Conservation (phyloP, 2,113 vertebrate genomes). For the Delphinapterus leucas region DNA sequence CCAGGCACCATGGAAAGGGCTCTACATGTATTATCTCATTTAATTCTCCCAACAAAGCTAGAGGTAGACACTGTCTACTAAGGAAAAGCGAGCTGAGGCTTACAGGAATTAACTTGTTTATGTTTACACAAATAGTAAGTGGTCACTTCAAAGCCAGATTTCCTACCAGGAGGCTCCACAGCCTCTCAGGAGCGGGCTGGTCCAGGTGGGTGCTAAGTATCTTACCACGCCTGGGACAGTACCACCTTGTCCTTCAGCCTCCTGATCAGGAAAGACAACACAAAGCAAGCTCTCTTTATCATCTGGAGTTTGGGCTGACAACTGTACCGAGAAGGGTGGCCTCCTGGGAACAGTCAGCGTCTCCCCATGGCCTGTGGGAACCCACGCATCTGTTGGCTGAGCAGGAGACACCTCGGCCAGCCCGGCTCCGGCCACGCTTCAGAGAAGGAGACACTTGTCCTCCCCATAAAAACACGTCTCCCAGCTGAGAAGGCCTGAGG, state of each 20-base stretch:
- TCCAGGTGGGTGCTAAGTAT: not conserved
- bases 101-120: not conserved
- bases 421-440: fast-evolving
- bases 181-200: not conserved
- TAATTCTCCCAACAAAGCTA: not conserved
- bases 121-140: not conserved
- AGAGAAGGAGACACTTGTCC: not conserved
- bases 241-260: not conserved
- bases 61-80: not conserved
- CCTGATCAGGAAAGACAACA: not conserved
- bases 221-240: not conserved
- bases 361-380: not conserved
- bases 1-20: not conserved
- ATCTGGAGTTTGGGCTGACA: not conserved
- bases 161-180: fast-evolving
- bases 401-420: not conserved
- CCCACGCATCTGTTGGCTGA: fast-evolving
- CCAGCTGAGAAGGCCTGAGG: not conserved
- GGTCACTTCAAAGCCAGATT: not conserved
- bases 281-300: not conserved
- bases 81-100: not conserved
- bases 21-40: not conserved
- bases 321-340: not conserved
- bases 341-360: not conserved
- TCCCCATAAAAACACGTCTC: not conserved